A percentile compares a stretch with the other conserved stretches of the same genome.
Conservation (phyloP, 2,113 vertebrate genomes). For the Phodopus roborovskii region DNA sequence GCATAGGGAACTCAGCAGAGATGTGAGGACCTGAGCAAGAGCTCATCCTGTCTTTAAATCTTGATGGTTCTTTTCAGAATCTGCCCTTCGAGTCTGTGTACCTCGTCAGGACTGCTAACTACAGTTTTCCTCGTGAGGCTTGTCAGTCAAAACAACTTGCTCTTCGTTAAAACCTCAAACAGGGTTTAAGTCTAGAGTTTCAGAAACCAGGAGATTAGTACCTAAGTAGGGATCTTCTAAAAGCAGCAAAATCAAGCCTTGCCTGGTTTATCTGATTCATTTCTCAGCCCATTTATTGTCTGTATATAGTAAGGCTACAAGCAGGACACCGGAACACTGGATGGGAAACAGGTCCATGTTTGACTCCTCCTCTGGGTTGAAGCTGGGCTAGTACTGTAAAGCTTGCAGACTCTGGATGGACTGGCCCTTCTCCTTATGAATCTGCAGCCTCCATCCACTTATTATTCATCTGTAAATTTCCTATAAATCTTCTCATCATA, state of each 20-base stretch:
- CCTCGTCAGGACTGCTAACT: neutral
- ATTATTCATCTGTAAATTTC: neutral
- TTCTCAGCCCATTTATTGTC: too few species aligned
- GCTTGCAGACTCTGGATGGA: too few species aligned
- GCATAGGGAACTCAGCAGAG: neutral
- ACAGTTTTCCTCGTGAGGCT: neutral
- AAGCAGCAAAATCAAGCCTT: neutral
- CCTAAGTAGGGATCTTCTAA: neutral
- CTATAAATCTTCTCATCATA: neutral
- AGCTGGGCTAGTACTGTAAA: too few species aligned
- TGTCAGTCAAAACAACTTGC: neutral
- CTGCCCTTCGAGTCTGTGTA: neutral
- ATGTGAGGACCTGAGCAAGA: neutral
- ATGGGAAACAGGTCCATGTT: too few species aligned
- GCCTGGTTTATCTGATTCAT: neutral
- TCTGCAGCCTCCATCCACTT: neutral
- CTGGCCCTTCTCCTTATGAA: too few species aligned
- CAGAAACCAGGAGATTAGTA: neutral
- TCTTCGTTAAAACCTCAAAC: neutral
- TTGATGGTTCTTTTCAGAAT: neutral
- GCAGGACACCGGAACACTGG: too few species aligned
- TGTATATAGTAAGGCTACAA: too few species aligned
- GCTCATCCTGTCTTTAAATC: neutral
- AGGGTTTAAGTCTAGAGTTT: neutral
- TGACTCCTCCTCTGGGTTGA: too few species aligned